Base-by-base conservation (phyloP, 1,140 invertebrate genomes). In the Drosophila sturtevanti region DNA sequence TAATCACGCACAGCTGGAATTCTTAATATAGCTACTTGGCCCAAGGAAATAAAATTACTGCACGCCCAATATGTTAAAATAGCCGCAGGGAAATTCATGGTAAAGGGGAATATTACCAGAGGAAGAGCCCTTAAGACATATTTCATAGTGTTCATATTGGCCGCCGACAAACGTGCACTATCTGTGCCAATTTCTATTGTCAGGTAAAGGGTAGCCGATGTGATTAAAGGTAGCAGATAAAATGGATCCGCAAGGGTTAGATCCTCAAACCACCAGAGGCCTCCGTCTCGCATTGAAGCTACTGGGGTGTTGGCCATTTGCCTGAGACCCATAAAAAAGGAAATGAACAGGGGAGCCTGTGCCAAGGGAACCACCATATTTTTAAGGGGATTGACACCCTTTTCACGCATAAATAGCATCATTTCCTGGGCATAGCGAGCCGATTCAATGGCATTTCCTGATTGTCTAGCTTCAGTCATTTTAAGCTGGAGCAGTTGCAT, bases 241-340 rank as follows among this genome's bases (percentile, higher is more conserved):
- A 94, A 98, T 10, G 98, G 98, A 94, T 99, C 99, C 24, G 95
- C 92, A 7, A 97, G 77, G 4, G 97, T 98, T 11, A 99, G 94
- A 94, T 99, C 97, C 0, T 94, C 93, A 91, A 99, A 98, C 98
- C 98, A 99, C 59, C 93, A 95, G 0, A 98, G 67, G 3, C 99
- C 99, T n/a, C 98, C 98, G 18, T 94, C 92, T 69, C 94, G 94
- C 93, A 99, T 94, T 91, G 97, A 98, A 62, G 97, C 96, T 10
- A 99, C 95, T 1, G 98, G 98, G 9, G 95, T 93, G 82, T 95
- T 96, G 0, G 97, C 94, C 97, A 99, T 98, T 72, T 92, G 87
- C 86, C 96, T 93, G 10, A 99, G 91, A 0, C 95, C 97, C 87
- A 97, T 93, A 89, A 98, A 99, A 89, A 98, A 96, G 6, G 98